Conservation (phyloP, 2,797 vertebrate genomes). For the Eremophila alpestris region DNA sequence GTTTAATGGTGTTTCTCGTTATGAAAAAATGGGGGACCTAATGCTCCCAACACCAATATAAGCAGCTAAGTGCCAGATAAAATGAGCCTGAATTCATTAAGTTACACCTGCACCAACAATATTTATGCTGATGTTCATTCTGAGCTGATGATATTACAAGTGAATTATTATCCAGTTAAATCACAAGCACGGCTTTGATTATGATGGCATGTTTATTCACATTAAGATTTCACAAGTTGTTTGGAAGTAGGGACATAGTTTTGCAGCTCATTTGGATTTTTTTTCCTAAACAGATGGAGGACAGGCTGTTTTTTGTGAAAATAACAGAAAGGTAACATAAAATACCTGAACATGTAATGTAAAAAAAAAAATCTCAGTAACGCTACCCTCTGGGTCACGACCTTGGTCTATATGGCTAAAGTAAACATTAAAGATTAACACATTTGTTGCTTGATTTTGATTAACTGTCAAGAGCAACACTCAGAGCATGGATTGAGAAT, state of each 20-base stretch:
- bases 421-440: background rate
- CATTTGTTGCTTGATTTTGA: slow-evolving; percentile 15
- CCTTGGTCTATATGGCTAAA: background rate
- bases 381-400: background rate
- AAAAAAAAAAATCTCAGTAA: background rate
- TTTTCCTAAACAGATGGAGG: background rate
- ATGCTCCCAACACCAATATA: slow-evolving; percentile 34
- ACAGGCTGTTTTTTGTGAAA: slow-evolving; percentile 27
- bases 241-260: background rate
- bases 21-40: slow-evolving; percentile 40
- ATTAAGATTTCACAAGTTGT: slow-evolving; percentile 7
- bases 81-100: slow-evolving; percentile 27
- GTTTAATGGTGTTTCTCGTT: slow-evolving; percentile 34
- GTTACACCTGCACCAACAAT: slow-evolving; percentile 72
- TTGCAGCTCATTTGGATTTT: background rate
- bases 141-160: slow-evolving; percentile 52
- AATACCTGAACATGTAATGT: background rate
- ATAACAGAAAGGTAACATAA: slow-evolving; percentile 12
- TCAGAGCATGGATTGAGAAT: background rate
- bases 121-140: slow-evolving; percentile 57
- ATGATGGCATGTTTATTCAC: slow-evolving; percentile 60
- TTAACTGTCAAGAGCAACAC: background rate
- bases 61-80: slow-evolving; percentile 46
- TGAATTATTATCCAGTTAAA: slow-evolving; percentile 46
- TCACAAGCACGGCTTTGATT: slow-evolving; percentile 46